These are phyloP conservation scores for Elysia crispata DNA, from an alignment of 2,888 invertebrate species.

Conservation along the genomic window DNA sequence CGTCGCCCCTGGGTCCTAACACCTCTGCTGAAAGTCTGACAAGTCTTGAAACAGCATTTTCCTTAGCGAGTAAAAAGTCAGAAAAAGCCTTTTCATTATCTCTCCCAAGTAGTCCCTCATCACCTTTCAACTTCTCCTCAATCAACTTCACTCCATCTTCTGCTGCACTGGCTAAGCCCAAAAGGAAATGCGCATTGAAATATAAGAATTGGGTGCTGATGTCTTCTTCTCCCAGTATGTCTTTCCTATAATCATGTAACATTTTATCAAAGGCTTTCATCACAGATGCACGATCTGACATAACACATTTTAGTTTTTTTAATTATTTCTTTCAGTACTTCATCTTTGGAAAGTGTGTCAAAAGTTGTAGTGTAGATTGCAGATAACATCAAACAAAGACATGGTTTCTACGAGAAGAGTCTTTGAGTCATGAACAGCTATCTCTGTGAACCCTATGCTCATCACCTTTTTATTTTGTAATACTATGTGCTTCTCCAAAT, in stretches of 20 bases:
- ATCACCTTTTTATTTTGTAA: not conserved
- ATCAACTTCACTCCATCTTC: not conserved
- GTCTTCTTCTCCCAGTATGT: not conserved
- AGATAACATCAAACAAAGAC: not conserved
- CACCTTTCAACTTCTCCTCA: not conserved
- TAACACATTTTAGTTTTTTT: not conserved
- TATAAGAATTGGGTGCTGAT: not conserved
- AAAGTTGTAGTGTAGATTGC: not conserved
- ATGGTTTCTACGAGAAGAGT: not conserved
- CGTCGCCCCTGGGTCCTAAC: slow-evolving; percentile 13
- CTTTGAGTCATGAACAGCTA: not conserved
- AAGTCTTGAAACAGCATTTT: not conserved
- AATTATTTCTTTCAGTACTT: not conserved
- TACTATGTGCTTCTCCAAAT: too few relatives aligned
- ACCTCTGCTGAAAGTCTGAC: slow-evolving; percentile 25
- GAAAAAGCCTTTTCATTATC: too few relatives aligned
- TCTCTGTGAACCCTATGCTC: not conserved
- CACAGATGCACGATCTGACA: not conserved
- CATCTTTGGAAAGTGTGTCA: not conserved
- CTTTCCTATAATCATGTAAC: not conserved
- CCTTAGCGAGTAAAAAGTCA: not conserved
- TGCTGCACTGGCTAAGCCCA: not conserved
- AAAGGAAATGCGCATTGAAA: not conserved
- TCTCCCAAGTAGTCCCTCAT: too few relatives aligned
- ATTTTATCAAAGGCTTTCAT: too few relatives aligned